Percentiles rank a stretch among this genome's conserved stretches.
These are phyloP conservation scores for Catamblyrhynchus diadema DNA, from an alignment of 2,797 vertebrate species.

Conservation along the genomic window DNA sequence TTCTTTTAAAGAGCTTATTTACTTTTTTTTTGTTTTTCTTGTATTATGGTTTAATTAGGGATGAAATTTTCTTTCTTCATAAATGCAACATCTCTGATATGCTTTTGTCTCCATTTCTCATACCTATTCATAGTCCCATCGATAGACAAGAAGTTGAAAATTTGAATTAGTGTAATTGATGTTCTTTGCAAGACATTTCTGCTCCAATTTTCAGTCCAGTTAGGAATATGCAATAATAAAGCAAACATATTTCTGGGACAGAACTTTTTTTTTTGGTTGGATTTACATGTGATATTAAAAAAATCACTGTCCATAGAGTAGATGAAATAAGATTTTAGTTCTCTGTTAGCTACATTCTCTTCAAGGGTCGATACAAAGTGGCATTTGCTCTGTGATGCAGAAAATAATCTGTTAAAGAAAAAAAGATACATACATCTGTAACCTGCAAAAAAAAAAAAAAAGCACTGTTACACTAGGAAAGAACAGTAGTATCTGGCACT, in stretches of 20 bases:
- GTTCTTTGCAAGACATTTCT: background rate
- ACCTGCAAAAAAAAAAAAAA: background rate
- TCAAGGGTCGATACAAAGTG: conserved; percentile 26
- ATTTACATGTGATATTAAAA: conserved; percentile 53
- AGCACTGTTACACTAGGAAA: background rate
- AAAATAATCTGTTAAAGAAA: conserved; percentile 63
- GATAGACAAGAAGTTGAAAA: background rate
- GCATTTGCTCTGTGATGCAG: conserved; percentile 51
- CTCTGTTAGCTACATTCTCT: background rate
- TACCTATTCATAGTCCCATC: background rate
- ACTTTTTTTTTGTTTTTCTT: background rate
- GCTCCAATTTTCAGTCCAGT: background rate
- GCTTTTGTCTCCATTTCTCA: background rate
- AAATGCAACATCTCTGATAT: background rate
- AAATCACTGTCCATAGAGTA: background rate
- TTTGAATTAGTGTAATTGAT: background rate
- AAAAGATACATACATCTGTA: background rate
- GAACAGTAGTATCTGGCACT: background rate
- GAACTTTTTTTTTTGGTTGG: background rate
- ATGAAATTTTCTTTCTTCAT: background rate
- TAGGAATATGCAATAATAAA: background rate
- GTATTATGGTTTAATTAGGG: background rate
- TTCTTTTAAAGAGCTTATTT: background rate
- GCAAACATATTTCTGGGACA: background rate
- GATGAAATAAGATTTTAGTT: conserved; percentile 47